Percentiles rank a stretch among this genome's conserved stretches.
phyloP scores from a whole-genome alignment of 2,797 vertebrate genomes.

The Luscinia luscinia region DNA sequence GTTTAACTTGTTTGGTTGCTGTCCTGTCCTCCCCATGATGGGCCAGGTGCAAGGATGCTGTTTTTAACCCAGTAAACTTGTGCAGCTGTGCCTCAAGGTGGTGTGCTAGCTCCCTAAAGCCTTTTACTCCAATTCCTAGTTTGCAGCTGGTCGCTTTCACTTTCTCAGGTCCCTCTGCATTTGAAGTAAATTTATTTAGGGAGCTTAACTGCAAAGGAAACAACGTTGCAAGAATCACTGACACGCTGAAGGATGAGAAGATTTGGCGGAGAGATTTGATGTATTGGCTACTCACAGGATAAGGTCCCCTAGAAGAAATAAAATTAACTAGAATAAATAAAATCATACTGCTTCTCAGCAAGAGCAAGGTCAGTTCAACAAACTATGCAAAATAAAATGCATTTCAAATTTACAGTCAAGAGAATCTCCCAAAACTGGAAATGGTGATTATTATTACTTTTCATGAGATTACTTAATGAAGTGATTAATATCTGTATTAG shows the following conservation, averaged over 20 bases:
- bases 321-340: background rate
- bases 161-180: background rate
- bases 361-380: background rate
- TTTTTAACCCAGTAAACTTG: background rate
- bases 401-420: background rate
- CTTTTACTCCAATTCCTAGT: background rate
- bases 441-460: background rate
- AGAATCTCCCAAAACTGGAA: background rate
- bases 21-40: background rate
- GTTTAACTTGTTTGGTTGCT: background rate
- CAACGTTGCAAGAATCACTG: background rate
- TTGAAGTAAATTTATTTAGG: background rate
- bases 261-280: background rate
- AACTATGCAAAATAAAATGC: background rate
- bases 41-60: background rate
- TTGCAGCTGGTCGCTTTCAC: background rate
- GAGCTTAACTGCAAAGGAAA: background rate
- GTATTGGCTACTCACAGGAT: rapidly evolving
- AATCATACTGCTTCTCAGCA: background rate
- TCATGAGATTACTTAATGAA: background rate
- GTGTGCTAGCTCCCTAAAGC: background rate
- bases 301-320: background rate
- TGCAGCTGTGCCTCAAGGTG: background rate
- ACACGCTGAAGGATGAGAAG: background rate
- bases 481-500: background rate